Percentiles rank a stretch among this genome's conserved stretches.
Conservation (phyloP, 2,797 vertebrate genomes). For the Hozukius guyotensis region DNA sequence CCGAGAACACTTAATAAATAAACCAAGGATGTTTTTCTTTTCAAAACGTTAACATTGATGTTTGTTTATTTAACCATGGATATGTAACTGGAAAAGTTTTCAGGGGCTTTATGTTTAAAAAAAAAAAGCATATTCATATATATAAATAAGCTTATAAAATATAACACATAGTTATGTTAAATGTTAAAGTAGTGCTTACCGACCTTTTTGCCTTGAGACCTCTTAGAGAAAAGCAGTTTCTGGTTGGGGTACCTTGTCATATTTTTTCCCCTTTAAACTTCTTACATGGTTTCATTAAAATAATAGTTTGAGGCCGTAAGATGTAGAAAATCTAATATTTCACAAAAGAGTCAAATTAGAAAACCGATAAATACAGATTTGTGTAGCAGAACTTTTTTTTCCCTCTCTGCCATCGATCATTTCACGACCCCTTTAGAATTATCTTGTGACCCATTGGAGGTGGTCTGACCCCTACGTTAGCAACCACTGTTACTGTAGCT, state of each 20-base stretch:
- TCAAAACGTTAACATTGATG: fast-evolving
- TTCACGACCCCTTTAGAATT: background rate
- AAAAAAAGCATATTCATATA: background rate
- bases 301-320: background rate
- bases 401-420: background rate
- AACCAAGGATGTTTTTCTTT: background rate
- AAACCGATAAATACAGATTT: background rate
- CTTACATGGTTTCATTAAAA: background rate
- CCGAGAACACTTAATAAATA: background rate
- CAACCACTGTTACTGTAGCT: background rate
- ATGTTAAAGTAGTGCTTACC: background rate
- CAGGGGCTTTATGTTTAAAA: too few species aligned
- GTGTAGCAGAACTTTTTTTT: background rate
- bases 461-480: background rate
- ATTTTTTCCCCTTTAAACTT: background rate
- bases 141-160: background rate
- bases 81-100: background rate
- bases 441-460: background rate
- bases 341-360: background rate
- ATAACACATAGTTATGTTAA: background rate
- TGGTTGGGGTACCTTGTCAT: background rate
- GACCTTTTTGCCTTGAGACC: background rate
- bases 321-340: background rate
- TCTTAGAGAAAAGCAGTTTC: background rate
- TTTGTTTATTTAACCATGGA: background rate